Evolutionary conservation across 2,888 invertebrate species (phyloP).

Genomic region (Watsonalla binaria): DNA sequence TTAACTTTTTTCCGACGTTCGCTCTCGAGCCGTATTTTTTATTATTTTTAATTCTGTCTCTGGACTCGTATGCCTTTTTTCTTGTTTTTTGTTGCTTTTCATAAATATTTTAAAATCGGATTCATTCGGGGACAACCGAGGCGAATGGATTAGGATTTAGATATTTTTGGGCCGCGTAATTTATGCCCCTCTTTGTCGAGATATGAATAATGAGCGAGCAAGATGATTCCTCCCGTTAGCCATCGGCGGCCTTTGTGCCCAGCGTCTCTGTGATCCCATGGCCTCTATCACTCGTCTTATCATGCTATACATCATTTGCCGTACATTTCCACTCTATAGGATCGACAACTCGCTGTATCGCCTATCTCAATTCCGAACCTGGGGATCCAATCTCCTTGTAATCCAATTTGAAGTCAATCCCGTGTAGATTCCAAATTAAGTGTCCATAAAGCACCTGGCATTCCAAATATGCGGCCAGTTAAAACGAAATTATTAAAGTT

Average conservation of each 20-base stretch:
- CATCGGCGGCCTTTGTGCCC: conserved; percentile 36
- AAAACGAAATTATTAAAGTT: conserved; percentile 73
- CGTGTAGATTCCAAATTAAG: conserved; percentile 69
- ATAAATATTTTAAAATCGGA: conserved; percentile 78
- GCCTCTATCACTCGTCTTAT: too few species aligned
- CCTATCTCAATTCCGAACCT: too few species aligned
- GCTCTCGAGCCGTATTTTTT: conserved; percentile 63
- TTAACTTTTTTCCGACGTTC: conserved; percentile 72
- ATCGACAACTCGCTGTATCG: background rate
- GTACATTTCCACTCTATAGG: too few species aligned
- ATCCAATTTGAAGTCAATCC: conserved; percentile 52
- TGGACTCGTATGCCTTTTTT: conserved; percentile 53
- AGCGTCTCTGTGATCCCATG: background rate
- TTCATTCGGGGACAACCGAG: conserved; percentile 72
- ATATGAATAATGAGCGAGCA: conserved; percentile 71
- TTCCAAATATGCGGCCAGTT: conserved; percentile 69
- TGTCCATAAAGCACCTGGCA: conserved; percentile 69
- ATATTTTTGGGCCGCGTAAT: conserved; percentile 74
- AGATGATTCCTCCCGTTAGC: conserved; percentile 47
- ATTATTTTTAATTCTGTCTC: conserved; percentile 71
- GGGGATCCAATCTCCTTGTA: conserved; percentile 40
- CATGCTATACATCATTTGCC: conserved; percentile 14
- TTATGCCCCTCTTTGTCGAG: conserved; percentile 73
- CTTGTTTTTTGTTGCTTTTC: conserved; percentile 62
- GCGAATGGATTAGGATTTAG: conserved; percentile 77